These are phyloP conservation scores for Xiphorhynchus erythropygius DNA, from an alignment of 2,797 vertebrate species.

Conservation along the genomic window DNA sequence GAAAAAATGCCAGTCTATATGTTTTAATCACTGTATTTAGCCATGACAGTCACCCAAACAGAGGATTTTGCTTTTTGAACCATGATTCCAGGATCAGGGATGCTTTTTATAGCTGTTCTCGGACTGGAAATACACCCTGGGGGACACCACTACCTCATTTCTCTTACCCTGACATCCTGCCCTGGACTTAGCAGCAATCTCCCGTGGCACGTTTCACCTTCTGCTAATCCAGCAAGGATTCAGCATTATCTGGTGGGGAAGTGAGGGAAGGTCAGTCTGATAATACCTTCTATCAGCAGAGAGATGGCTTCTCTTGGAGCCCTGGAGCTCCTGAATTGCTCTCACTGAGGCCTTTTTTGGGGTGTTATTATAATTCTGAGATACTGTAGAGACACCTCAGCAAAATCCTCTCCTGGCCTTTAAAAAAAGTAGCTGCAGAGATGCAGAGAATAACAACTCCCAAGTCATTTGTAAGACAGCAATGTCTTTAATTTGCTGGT, in stretches of 20 bases:
- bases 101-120: not conserved
- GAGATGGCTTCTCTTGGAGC: not conserved
- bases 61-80: not conserved
- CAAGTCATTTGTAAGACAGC: not conserved
- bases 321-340: not conserved
- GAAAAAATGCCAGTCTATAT: not conserved
- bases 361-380: not conserved
- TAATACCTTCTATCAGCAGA: not conserved
- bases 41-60: conserved; percentile 18
- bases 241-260: not conserved
- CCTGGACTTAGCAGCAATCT: not conserved
- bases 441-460: not conserved
- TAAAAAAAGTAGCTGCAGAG: not conserved
- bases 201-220: not conserved
- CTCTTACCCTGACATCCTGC: not conserved
- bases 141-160: not conserved
- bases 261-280: not conserved
- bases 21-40: conserved; percentile 25
- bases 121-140: not conserved
- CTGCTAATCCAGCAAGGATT: not conserved
- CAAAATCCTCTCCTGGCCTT: not conserved
- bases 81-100: not conserved
- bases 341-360: not conserved
- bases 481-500: not conserved
- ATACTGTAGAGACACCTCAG: not conserved